Base-by-base conservation (phyloP, 2,113 vertebrate species). In the Parus major region DNA sequence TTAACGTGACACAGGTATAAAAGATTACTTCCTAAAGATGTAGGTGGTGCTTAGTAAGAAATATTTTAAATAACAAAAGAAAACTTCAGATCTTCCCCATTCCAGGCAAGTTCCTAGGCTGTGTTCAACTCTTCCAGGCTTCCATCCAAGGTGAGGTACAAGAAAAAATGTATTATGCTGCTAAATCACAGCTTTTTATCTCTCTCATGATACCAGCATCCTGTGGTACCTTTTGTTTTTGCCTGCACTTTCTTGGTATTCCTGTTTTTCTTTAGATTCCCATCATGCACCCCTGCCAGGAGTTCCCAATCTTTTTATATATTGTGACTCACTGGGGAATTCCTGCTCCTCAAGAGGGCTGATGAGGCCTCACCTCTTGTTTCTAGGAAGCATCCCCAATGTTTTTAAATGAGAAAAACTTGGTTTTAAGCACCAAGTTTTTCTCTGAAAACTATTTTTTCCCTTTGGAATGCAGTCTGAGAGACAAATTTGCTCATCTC, bases 241-340 rank as follows among this genome's bases (percentile, higher is more conserved):
- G 57, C 18, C 47, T 69, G 46, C 10, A 25, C 60, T 33, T 33
- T 88, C 52, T 70, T 20, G 13, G 52, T 81, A 39, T 86, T 93
- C 86, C 86, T 71, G 0, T 83, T 84, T 75, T 87, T 81, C 76
- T 66, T 60, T 28, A 63, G 31, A 50, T 68, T 65, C 83, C 71
- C n/a, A 35, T 49, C 5, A 5, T 33, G 39, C 64, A 57, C 9
- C 53, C 2, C 55, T 64, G 66, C 53, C 85, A 81, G 88, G 68
- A 90, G 69, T 93, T 92, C 75, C 82, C 86, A 39, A 4, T 78
- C 86, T 96, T 78, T 80, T 80, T 73, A 33, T 52, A 72, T 9
- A 1, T 3, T 5, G 68, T 95, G 92, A 94, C 44, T 95, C 80
- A 92, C 50, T 22, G 87, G 91, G 95, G 91, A 92, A 95, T 66